Evolutionary conservation across 2,113 vertebrate genomes (phyloP), one percentile per base, ranked within the genome.

Genomic region (Cynopterus brachyotis): DNA sequence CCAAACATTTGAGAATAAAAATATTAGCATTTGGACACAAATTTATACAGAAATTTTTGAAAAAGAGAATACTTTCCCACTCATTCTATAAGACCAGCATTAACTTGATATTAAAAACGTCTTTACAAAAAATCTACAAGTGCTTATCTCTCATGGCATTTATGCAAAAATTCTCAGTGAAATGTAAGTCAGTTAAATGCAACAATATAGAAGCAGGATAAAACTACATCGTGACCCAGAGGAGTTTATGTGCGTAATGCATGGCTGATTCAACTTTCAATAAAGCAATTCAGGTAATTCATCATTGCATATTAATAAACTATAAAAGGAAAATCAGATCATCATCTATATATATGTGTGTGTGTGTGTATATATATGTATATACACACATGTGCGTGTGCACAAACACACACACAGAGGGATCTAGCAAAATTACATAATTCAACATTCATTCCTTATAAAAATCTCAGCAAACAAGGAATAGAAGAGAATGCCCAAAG

Each of bases 351-450:
- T n/a, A n/a, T n/a, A n/a, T n/a, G n/a, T n/a, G n/a, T n/a, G n/a
- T n/a, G n/a, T n/a, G n/a, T n/a, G n/a, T n/a, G n/a, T n/a, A n/a
- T n/a, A n/a, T n/a, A n/a, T n/a, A n/a, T n/a, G n/a, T n/a, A n/a
- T n/a, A n/a, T 6, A 57, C 19, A 57, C 55, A 57, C 55, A 55
- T 6, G 78, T 30, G 76, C n/a, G 70, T 0, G 78, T 1, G 32
- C 15, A 88, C 26, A 88, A 9, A 79, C 8, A 40, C 3, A 89
- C 30, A 59, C 47, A 81, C 5, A 37, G 3, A 81, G 30, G 26
- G 32, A 73, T 40, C 19, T 73, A 24, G 42, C 6, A 90, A 90
- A 96, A 73, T 96, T 32, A 42, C 6, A 90, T 87, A 96, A 69
- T 96, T 35, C 3, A 50, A n/a, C 40, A 45, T 59, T 84, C 4